A percentile compares a stretch with the other conserved stretches of the same genome.
Conservation (phyloP, 2,888 invertebrate genomes). For the Chaitophorus viminalis region DNA sequence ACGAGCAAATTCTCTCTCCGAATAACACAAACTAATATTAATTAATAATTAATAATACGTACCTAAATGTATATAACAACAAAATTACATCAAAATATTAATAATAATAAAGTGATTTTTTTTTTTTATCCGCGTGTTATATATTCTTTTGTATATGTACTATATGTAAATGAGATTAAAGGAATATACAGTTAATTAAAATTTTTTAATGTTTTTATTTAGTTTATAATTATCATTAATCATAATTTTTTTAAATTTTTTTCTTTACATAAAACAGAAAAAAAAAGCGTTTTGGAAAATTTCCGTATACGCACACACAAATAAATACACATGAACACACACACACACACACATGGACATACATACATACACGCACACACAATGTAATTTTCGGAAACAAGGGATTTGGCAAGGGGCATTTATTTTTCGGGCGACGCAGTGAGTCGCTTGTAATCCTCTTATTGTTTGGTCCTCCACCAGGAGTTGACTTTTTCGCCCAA, state of each 20-base stretch:
- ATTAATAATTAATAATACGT: conserved; percentile 57
- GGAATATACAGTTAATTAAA: conserved; percentile 43
- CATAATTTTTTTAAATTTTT: conserved; percentile 1
- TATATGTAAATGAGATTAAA: conserved; percentile 59
- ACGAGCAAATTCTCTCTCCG: conserved; percentile 51
- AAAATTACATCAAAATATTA: conserved; percentile 56
- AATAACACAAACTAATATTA: conserved; percentile 45
- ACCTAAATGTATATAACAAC: conserved; percentile 59
- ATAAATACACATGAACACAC: neutral
- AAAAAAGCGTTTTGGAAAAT: conserved; percentile 35
- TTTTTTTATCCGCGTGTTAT: conserved; percentile 39
- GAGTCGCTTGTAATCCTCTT: neutral
- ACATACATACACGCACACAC: conserved; percentile 18
- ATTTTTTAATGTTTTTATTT: conserved; percentile 18
- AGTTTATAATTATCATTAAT: conserved; percentile 22
- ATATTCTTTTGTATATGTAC: conserved; percentile 1
- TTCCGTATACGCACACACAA: conserved; percentile 8
- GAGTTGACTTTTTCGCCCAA: conserved; percentile 88
- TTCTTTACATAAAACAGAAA: conserved; percentile 18
- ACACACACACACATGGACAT: neutral
- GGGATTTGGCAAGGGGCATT: conserved; percentile 12
- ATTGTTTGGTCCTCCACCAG: conserved; percentile 73
- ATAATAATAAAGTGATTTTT: conserved; percentile 50
- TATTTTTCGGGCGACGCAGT: neutral
- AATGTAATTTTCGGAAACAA: conserved; percentile 15